Conservation (phyloP, 2,888 invertebrate genomes). For the Mallateleia sp. region DNA sequence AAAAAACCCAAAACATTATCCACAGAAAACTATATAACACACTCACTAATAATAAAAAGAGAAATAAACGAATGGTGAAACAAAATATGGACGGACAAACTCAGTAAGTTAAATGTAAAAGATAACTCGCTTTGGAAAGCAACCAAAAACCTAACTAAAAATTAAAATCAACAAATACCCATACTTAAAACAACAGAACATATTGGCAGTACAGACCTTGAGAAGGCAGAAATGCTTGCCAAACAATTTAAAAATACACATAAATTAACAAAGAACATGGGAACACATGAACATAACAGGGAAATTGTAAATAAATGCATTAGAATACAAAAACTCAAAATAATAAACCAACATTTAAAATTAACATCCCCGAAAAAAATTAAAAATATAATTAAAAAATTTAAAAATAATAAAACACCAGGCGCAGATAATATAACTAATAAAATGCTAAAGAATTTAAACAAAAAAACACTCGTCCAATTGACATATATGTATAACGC, state of each 20-base stretch:
- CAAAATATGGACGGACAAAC: background rate
- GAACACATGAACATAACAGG: background rate
- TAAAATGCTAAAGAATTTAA: background rate
- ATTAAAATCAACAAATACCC: background rate
- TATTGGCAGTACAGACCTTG: too few relatives aligned
- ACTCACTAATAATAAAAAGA: background rate
- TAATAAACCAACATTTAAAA: background rate
- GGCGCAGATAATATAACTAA: conserved; percentile 7
- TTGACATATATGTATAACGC: background rate
- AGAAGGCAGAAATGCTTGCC: conserved; percentile 27
- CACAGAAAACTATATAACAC: background rate
- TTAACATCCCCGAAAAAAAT: conserved; percentile 10
- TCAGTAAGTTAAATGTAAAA: background rate
- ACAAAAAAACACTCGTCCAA: background rate
- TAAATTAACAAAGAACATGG: conserved; percentile 28
- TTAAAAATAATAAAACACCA: conserved; percentile 31
- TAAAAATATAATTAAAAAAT: conserved; percentile 10
- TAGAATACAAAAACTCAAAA: background rate
- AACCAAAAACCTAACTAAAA: conserved; percentile 4
- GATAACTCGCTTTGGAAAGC: conserved; percentile 4
- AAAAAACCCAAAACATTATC: background rate
- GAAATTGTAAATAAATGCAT: background rate
- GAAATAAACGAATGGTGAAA: background rate
- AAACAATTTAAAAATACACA: conserved; percentile 20
- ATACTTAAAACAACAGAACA: background rate